Percentiles rank a stretch among this genome's conserved stretches.
Evolutionary conservation across 2,888 invertebrate genomes (phyloP).

Genomic region (Microctonus aethiopoides): DNA sequence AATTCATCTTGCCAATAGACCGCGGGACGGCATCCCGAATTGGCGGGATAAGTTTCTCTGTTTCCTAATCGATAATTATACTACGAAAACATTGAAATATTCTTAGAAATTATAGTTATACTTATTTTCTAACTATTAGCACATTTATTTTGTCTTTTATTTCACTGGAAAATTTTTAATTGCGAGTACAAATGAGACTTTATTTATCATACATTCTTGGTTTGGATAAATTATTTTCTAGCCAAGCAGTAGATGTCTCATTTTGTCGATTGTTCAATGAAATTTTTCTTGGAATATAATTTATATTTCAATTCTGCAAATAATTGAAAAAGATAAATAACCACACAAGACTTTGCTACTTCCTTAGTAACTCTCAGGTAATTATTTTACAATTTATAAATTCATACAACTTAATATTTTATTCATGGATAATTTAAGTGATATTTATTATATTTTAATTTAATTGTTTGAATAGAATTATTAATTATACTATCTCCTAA

Average conservation of each 20-base stretch:
- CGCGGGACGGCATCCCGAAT: not conserved
- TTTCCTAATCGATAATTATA: not conserved
- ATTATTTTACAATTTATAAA: not conserved
- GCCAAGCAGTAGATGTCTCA: not conserved
- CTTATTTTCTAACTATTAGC: not conserved
- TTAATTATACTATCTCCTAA: too few species aligned
- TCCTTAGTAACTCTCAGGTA: not conserved
- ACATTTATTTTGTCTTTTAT: not conserved
- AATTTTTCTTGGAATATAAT: not conserved
- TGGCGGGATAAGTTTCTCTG: not conserved
- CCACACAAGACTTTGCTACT: not conserved
- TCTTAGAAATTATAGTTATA: not conserved
- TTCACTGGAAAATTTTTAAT: not conserved
- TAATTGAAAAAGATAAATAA: too few species aligned
- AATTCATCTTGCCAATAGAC: not conserved
- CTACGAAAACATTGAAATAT: not conserved
- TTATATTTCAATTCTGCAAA: too few species aligned
- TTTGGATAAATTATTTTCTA: not conserved
- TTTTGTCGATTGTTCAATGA: not conserved
- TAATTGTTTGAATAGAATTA: not conserved
- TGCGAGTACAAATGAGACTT: not conserved
- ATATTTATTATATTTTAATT: not conserved
- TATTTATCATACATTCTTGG: not conserved
- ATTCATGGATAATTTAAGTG: not conserved
- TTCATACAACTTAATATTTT: not conserved